Base-by-base conservation (phyloP, 2,113 vertebrate genomes). In the Eulemur macaco region DNA sequence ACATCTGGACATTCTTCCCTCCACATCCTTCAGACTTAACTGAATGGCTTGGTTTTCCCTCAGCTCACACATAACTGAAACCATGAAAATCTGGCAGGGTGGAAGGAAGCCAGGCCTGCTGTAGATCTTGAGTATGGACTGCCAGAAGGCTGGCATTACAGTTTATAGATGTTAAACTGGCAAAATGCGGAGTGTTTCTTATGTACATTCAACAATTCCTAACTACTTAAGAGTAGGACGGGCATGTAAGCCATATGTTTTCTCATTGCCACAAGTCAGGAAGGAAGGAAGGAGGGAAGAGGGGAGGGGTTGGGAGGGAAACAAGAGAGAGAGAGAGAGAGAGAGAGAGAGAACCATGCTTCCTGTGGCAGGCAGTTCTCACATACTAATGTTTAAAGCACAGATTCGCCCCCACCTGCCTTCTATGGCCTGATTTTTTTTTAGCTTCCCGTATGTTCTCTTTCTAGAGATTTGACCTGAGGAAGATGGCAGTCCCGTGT, bases 241-340 rank as follows among this genome's bases (percentile, higher is more conserved):
- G 8, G 10, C 78, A 17, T 54, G 2, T 23, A 23, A 86, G 60
- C 39, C 37, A 27, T 45, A 45, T 63, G 37, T 27, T 95, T 86
- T 31, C 8, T 31, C 10, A 86, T 42, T 71, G 81, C 4, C 71
- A 31, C 12, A 10, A 4, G 31, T 12, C 47, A 68, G 18, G 9
- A 45, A n/a, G 7, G 2, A 6, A 34, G 8, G 21, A 39, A 37
- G 31, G 15, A 4, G n/a, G 11, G 15, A 27, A 27, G 3, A 15
- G 25, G 0, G 1, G 10, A 17, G 3, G 7, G 9, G 6, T 10
- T 1, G 12, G 3, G 3, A 5, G 60, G 4, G 13, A 29, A 10
- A 52, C 29, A 60, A 31, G 25, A 66, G 20, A 50, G 29, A 50
- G 12, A 42, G 27, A 42, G 23, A 50, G 39, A 39, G n/a, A 47